phyloP scores from a whole-genome alignment of 2,888 invertebrate genomes.

The Caenorhabditis sp. region DNA sequence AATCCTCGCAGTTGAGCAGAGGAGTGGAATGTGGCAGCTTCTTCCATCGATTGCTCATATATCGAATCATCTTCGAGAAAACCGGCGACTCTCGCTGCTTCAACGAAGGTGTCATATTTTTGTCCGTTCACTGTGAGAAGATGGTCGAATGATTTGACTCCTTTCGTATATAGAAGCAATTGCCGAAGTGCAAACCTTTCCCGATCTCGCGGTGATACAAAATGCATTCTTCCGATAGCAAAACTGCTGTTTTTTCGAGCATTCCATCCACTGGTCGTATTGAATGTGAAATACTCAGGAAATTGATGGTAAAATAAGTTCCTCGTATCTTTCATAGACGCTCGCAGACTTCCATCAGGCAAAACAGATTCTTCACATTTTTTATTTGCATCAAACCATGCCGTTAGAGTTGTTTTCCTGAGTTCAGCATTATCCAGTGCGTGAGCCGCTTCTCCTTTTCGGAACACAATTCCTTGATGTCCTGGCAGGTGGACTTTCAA shows the following conservation, averaged over 20 bases:
- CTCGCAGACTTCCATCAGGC: neutral
- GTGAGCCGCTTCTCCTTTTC: conserved; percentile 5
- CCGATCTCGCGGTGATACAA: conserved; percentile 15
- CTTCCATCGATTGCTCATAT: conserved; percentile 10
- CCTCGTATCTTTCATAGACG: neutral
- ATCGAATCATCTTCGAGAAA: conserved; percentile 16
- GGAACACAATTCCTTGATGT: conserved; percentile 23
- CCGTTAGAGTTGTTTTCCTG: conserved; percentile 7
- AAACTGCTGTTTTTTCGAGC: neutral
- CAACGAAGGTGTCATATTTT: conserved; percentile 13
- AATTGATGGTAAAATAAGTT: conserved; percentile 12
- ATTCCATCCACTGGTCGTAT: conserved; percentile 7
- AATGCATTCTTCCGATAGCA: conserved; percentile 27
- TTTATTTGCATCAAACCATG: conserved; percentile 9
- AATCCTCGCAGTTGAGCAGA: conserved; percentile 9
- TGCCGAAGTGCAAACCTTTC: conserved; percentile 23
- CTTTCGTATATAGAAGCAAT: conserved; percentile 14
- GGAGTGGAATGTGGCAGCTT: conserved; percentile 17
- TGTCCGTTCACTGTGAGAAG: conserved; percentile 10
- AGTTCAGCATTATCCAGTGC: neutral
- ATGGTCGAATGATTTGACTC: conserved; percentile 15
- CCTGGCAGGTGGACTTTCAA: conserved; percentile 40
- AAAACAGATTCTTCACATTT: neutral
- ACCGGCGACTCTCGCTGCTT: conserved; percentile 24
- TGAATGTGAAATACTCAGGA: conserved; percentile 22